A percentile compares a stretch with the other conserved stretches of the same genome.
Evolutionary conservation across 2,888 invertebrate species (phyloP).

Genomic region (Tethea ocularis): DNA sequence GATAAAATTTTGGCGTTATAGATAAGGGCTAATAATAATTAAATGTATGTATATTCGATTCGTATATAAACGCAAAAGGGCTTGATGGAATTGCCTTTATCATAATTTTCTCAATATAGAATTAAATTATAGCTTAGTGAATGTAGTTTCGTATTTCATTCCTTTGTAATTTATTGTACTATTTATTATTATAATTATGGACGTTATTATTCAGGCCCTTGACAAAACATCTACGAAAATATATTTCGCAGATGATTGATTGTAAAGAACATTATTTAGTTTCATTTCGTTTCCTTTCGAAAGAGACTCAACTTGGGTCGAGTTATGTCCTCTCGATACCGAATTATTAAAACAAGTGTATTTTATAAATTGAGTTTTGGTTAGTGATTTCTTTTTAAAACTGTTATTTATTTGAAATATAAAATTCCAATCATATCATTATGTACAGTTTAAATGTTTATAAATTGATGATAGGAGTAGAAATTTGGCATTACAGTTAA

Average conservation of each 20-base stretch:
- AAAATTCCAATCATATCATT: conserved; percentile 63
- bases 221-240: conserved; percentile 66
- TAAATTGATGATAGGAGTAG: conserved; percentile 47
- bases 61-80: conserved; percentile 37
- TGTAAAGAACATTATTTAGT: conserved; percentile 10
- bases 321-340: conserved; percentile 55
- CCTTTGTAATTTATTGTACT: conserved; percentile 36
- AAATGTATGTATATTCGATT: conserved; percentile 43
- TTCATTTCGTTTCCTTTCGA: neutral
- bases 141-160: conserved; percentile 40
- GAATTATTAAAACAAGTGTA: conserved; percentile 54
- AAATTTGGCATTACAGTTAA: conserved; percentile 46
- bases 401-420: conserved; percentile 41
- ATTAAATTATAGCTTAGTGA: conserved; percentile 35
- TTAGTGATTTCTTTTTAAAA: conserved; percentile 53
- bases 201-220: conserved; percentile 35
- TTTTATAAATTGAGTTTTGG: conserved; percentile 38
- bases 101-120: conserved; percentile 39
- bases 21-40: conserved; percentile 47
- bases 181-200: conserved; percentile 28
- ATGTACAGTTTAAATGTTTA: conserved; percentile 41
- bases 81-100: conserved; percentile 58
- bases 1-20: conserved; percentile 46
- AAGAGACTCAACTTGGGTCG: conserved; percentile 24
- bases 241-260: conserved; percentile 11